Evolutionary conservation across 2,888 invertebrate species (phyloP).

Genomic region (Drosophila anomelani): DNA sequence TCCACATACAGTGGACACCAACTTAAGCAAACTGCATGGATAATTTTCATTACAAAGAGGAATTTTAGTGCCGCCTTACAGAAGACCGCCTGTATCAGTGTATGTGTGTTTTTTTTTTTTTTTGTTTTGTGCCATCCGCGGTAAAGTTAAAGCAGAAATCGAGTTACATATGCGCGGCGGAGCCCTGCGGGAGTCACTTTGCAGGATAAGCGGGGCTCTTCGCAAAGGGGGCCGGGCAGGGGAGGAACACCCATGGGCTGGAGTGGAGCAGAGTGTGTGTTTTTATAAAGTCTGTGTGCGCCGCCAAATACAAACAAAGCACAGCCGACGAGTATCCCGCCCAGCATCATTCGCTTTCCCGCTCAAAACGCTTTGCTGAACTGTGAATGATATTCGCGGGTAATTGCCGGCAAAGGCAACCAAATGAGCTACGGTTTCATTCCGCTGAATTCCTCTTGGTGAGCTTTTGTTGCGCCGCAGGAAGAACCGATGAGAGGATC

Average conservation of each 20-base stretch:
- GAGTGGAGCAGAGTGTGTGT: conserved; percentile 39
- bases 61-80: not conserved
- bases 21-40: not conserved
- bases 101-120: conserved; percentile 12
- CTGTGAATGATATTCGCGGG: conserved; percentile 55
- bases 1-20: conserved; percentile 22
- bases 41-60: not conserved
- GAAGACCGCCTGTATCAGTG: not conserved
- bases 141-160: conserved; percentile 76
- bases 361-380: conserved; percentile 23
- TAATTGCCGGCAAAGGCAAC: conserved; percentile 43
- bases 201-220: conserved; percentile 18
- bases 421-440: conserved; percentile 80
- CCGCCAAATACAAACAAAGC: conserved; percentile 32
- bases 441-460: conserved; percentile 67
- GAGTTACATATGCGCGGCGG: conserved; percentile 55
- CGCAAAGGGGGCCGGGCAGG: conserved; percentile 19
- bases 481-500: conserved; percentile 73
- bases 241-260: conserved; percentile 56
- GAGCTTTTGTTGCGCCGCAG: conserved; percentile 71
- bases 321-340: conserved; percentile 12
- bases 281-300: conserved; percentile 25
- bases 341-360: conserved; percentile 43
- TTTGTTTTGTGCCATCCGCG: conserved; percentile 59
- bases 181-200: conserved; percentile 72